Base-by-base conservation (phyloP, 2,113 vertebrate species). In the Lampris megalopsis region DNA sequence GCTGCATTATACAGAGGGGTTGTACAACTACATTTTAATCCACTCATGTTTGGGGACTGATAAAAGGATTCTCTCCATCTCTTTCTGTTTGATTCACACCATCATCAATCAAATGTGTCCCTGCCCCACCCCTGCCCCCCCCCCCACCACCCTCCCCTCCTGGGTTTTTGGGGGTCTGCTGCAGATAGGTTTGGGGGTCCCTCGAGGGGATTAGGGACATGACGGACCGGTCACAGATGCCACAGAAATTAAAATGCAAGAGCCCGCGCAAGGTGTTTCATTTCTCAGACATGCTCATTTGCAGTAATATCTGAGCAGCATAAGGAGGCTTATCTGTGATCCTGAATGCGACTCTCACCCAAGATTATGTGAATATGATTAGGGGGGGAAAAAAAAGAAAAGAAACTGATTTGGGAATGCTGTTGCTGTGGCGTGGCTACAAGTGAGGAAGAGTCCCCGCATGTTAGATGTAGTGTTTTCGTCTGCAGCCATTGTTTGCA, bases 21-120 rank as follows among this genome's bases (percentile, higher is more conserved):
- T 92, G 93, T 92, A 92, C 91, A 93, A 94, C 92, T 94, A 93
- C 91, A 93, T 94, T 94, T 94, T 94, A 95, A 94, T 94, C 93
- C 94, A 93, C 91, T 94, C 89, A 88, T 94, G 92, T 93, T 93
- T 91, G 90, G 81, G 81, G 82, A 86, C 88, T 88, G 93, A 94
- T 94, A 94, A 95, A 94, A 91, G 92, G 91, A 92, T 93, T 94
- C 92, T 92, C 94, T 93, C 93, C 89, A 93, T 94, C 92, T 92
- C 88, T 90, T 91, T 92, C 92, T 92, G 87, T 93, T 94, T 92
- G 93, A 92, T 93, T 94, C 91, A 93, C 92, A 89, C 91, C 87
- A 89, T 94, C 93, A 95, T 95, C 93, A 94, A 95, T 95, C 94
- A 95, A 87, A 92, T 69, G 82, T 88, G 90, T 88, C 89, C 83